Evolutionary conservation across 2,797 vertebrate genomes (phyloP).

Genomic region (Gallinago stenura): DNA sequence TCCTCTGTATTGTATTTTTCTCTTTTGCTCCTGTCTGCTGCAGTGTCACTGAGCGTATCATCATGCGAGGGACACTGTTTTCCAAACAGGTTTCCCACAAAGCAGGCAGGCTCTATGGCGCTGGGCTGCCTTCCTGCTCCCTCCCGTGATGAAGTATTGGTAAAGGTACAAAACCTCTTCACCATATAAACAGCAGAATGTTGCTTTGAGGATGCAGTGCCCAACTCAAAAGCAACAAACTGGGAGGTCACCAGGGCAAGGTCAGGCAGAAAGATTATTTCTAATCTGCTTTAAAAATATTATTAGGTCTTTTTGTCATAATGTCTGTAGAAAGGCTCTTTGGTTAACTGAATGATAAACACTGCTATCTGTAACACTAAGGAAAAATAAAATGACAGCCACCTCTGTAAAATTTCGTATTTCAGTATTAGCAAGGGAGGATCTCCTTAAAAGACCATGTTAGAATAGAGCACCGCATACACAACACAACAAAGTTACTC

Average conservation of each 20-base stretch:
- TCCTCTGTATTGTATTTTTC: slow-evolving; percentile 24
- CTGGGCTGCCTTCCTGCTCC: not conserved
- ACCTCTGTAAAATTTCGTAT: not conserved
- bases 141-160: not conserved
- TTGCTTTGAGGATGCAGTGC: not conserved
- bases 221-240: slow-evolving; percentile 17
- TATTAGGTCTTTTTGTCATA: slow-evolving; percentile 60
- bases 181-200: not conserved
- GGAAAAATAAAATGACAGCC: not conserved
- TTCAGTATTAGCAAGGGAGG: not conserved
- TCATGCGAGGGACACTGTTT: not conserved
- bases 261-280: slow-evolving; percentile 60
- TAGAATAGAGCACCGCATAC: not conserved
- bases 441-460: not conserved
- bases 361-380: not conserved
- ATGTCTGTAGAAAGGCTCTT: slow-evolving; percentile 12
- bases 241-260: slow-evolving; percentile 41
- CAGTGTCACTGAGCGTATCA: slow-evolving; percentile 35
- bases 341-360: slow-evolving; percentile 50
- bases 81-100: not conserved
- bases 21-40: slow-evolving; percentile 8
- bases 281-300: slow-evolving; percentile 78
- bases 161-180: not conserved
- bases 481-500: not conserved
- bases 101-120: not conserved